Conservation (phyloP, 2,888 invertebrate genomes). For the Campaea margaritaria region DNA sequence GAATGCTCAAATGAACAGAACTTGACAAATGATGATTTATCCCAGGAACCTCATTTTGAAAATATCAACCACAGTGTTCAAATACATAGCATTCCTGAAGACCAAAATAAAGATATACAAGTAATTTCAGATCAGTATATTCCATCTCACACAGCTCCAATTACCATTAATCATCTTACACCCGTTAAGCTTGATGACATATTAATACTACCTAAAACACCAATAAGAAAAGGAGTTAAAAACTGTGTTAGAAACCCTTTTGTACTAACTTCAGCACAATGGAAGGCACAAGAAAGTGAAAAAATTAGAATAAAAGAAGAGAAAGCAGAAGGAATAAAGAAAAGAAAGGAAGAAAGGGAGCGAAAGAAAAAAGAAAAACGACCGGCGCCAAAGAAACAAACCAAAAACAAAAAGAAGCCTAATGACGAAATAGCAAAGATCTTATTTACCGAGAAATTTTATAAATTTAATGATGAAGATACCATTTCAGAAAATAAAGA, state of each 20-base stretch:
- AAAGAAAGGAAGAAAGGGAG: slow-evolving; percentile 6
- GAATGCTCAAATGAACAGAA: slow-evolving; percentile 16
- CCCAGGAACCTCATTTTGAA: slow-evolving; percentile 9
- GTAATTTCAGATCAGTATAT: neutral
- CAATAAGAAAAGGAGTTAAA: slow-evolving; percentile 6
- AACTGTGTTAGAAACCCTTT: slow-evolving; percentile 1
- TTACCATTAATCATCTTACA: neutral
- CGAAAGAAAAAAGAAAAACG: neutral
- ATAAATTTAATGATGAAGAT: too few species aligned
- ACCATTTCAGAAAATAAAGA: too few species aligned
- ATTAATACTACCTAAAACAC: slow-evolving; percentile 7
- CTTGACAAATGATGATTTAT: slow-evolving; percentile 15
- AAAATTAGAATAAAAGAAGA: slow-evolving; percentile 9
- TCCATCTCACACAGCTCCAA: slow-evolving; percentile 2
- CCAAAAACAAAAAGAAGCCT: too few species aligned
- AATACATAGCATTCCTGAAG: slow-evolving; percentile 9
- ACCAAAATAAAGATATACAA: slow-evolving; percentile 10
- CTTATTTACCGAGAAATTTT: too few species aligned
- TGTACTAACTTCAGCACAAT: slow-evolving; percentile 6
- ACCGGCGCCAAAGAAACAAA: too few species aligned
- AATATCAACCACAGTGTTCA: slow-evolving; percentile 4
- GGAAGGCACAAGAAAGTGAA: slow-evolving; percentile 14
- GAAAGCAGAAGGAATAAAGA: too few species aligned
- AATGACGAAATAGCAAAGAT: too few species aligned
- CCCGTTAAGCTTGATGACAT: slow-evolving; percentile 3